Percentiles rank a stretch among this genome's conserved stretches.
Evolutionary conservation across 2,113 vertebrate species (phyloP).

Genomic region (Gasterosteus aculeatus): DNA sequence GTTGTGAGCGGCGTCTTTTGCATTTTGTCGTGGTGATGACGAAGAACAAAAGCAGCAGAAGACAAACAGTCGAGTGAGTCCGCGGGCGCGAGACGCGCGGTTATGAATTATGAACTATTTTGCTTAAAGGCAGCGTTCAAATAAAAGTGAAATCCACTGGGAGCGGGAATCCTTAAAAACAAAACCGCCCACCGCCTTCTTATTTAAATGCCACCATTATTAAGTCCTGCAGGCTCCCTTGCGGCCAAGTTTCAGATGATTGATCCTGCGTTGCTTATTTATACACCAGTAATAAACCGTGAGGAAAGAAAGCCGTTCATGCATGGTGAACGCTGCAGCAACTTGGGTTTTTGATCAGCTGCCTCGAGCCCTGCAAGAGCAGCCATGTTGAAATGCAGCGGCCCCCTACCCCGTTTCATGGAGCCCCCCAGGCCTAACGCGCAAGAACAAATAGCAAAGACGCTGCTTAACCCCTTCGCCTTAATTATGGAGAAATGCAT

Average conservation of each 20-base stretch:
- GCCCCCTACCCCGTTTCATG: not conserved
- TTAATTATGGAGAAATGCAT: constrained; percentile 65
- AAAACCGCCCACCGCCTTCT: constrained; percentile 31
- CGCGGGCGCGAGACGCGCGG: not conserved
- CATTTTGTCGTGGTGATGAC: constrained; percentile 37
- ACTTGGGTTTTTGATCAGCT: constrained; percentile 48
- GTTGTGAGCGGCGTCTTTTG: not conserved
- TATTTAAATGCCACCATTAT: constrained; percentile 64
- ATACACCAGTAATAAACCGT: constrained; percentile 57
- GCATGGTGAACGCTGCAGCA: not conserved
- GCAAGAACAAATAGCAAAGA: constrained; percentile 39
- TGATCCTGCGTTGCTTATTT: constrained; percentile 71
- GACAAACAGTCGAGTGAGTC: constrained; percentile 30
- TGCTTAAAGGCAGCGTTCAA: constrained; percentile 71
- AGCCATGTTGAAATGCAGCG: constrained; percentile 32
- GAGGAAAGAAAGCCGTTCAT: not conserved
- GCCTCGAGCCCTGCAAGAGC: constrained; percentile 30
- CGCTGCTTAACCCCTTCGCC: constrained; percentile 47
- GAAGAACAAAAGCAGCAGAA: constrained; percentile 8
- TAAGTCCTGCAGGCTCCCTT: constrained; percentile 54
- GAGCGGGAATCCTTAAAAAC: constrained; percentile 49
- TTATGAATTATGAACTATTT: constrained; percentile 72
- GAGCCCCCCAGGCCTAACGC: not conserved
- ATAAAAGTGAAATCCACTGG: constrained; percentile 51
- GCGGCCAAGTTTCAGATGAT: constrained; percentile 55